Base-by-base conservation (phyloP, 2,888 invertebrate species). In the Drosophila histrio region DNA sequence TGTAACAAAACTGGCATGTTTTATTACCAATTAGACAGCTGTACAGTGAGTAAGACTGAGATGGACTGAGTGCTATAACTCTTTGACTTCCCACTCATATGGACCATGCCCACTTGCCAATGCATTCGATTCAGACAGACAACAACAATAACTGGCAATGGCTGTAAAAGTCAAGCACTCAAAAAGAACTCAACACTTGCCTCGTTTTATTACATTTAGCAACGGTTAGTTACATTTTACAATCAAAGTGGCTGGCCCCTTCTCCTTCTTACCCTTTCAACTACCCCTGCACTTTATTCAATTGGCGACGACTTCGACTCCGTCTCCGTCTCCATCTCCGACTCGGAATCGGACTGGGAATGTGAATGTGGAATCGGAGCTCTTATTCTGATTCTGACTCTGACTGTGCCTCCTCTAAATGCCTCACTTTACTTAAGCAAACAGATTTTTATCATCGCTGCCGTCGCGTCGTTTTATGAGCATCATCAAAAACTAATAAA, bases 401-500 rank as follows among this genome's bases (percentile, higher is more conserved):
- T 13, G 44, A 22, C 21, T 30, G 21, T 41, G 32, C 21, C 13
- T 28, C 21, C 34, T 19, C 57, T 76, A 75, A 87, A 87, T 78
- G 86, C 82, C 88, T 82, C 88, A 87, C 79, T 82, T 82, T 87
- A 82, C 82, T 87, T 85, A 79, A 75, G 86, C 87, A 82, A 87
- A 82, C 87, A 82, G 82, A 82, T 82, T 82, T 82, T 82, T 87
- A 87, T 82, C 82, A 79, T 81, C 79, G 69, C 67, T 68, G 80
- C 64, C 79, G 83, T 79, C 79, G 85, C 81, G 76, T 85, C 85
- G 79, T 83, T 87, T 87, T 87, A 83, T 82, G 86, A 79, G 86
- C 83, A 83, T 83, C 84, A 84, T 84, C 88, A 84, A 88, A 84
- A 84, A 84, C 84, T 84, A 88, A 84, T 84, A 84, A 84, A 84